A percentile compares a stretch with the other conserved stretches of the same genome.
Conservation (phyloP, 2,888 invertebrate genomes). For the Parochlus steinenii region DNA sequence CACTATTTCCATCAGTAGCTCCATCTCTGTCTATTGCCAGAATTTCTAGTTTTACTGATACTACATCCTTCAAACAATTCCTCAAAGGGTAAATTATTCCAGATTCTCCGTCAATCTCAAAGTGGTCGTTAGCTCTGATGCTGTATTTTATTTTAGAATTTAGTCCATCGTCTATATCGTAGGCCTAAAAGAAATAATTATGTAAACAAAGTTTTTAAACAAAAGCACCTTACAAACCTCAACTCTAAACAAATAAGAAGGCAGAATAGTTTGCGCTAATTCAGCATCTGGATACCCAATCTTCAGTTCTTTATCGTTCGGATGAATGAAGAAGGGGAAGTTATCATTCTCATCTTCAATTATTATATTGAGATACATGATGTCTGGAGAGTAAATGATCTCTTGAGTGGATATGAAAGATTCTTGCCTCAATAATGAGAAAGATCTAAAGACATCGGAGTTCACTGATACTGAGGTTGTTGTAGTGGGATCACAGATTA, state of each 20-base stretch:
- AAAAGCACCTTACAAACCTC: no score
- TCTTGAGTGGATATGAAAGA: conserved; percentile 10
- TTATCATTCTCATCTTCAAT: conserved; percentile 22
- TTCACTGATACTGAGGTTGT: background rate
- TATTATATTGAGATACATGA: conserved; percentile 17
- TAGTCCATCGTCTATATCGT: conserved; percentile 18
- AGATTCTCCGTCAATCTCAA: conserved; percentile 17
- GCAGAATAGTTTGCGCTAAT: conserved; percentile 16
- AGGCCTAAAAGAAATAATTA: no score
- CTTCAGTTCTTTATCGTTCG: conserved; percentile 12
- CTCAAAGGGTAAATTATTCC: conserved; percentile 19
- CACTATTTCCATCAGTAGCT: conserved; percentile 4
- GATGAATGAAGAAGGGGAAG: conserved; percentile 18
- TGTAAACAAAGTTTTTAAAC: no score
- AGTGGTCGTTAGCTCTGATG: conserved; percentile 17
- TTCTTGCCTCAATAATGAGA: background rate
- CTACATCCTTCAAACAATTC: conserved; percentile 13
- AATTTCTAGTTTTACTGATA: conserved; percentile 16
- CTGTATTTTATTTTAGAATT: conserved; percentile 19
- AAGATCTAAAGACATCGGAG: background rate
- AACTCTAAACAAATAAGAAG: conserved; percentile 18
- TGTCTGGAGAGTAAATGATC: conserved; percentile 17
- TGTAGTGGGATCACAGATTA: conserved; percentile 14
- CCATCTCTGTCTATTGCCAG: conserved; percentile 19
- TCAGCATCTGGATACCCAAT: conserved; percentile 19